These are phyloP conservation scores for Pedetes capensis DNA, from an alignment of 2,113 vertebrate species.

Conservation along the genomic window DNA sequence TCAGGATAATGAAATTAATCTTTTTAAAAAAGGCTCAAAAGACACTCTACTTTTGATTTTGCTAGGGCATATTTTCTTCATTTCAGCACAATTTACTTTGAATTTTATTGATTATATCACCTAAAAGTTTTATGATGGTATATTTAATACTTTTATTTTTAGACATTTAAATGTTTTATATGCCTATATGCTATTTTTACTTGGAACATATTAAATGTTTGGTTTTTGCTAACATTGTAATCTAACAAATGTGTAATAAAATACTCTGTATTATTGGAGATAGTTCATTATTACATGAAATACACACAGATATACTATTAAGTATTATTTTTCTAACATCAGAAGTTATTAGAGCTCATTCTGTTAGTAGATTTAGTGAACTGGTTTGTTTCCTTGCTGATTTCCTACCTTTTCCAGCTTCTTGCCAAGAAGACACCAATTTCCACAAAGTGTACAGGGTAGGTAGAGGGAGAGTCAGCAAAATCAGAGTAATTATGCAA, in stretches of 20 bases:
- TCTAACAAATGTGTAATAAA: too few relatives aligned
- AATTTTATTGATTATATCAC: background rate
- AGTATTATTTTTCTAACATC: background rate
- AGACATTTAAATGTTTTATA: background rate
- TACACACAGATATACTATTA: background rate
- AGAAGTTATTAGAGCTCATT: background rate
- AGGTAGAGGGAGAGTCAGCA: background rate
- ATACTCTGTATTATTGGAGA: background rate
- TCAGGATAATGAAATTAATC: background rate
- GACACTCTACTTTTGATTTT: background rate
- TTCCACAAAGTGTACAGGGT: background rate
- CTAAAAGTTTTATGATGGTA: background rate
- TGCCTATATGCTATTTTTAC: background rate
- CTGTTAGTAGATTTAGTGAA: background rate
- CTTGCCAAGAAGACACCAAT: background rate
- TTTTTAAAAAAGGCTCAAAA: background rate
- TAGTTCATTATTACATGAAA: background rate
- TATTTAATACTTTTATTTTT: slow-evolving; percentile 24
- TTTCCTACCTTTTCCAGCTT: background rate
- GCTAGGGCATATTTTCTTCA: background rate
- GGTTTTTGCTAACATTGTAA: too few relatives aligned
- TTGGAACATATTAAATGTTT: background rate
- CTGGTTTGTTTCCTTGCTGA: background rate
- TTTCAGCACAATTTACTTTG: background rate
- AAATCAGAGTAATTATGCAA: background rate